Base-by-base conservation (phyloP, 2,113 vertebrate species). In the Pithys albifrons region DNA sequence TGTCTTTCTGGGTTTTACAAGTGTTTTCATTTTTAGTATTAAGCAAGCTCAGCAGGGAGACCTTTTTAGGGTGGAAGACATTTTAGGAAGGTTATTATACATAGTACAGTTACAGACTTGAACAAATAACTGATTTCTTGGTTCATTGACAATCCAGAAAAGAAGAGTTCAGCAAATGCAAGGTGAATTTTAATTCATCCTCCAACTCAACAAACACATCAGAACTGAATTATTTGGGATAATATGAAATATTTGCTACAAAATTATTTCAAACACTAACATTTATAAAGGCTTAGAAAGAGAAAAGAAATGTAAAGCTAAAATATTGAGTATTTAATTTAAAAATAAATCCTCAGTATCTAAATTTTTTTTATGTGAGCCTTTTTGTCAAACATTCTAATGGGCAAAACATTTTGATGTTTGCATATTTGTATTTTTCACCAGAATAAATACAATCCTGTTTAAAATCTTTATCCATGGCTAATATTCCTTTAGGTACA, bases 41-140 rank as follows among this genome's bases (percentile, higher is more conserved):
- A 95, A 59, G 43, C 14, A 88, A 75, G 67, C 33, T 75, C 69
- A 86, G 46, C 89, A 93, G 65, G 69, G 16, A 71, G 10, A 55
- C 65, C 49, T 94, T 94, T 78, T 45, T 58, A 54, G 27, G 19
- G 12, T 91, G 10, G 55, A 91, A 95, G 66, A 61, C 45, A 69
- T 71, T 87, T 95, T 76, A 49, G 35, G 33, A 91, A 95, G 87
- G 85, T 78, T 78, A 78, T 78, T 95, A 87, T 54, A 78, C 54
- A 58, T 65, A 67, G 27, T 39, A 81, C 69, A 95, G 67, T 91
- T 93, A 78, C 4, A 87, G 80, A 86, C n/a, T 62, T 94, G 69
- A 91, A 86, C 18, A 96, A 96, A 89, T 81, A 95, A 77, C 51
- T 74, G 84, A 67, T 96, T 95, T 89, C 39, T 89, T 94, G 51